Evolutionary conservation across 2,888 invertebrate genomes (phyloP).

Genomic region (Neoaliturus tenellus): DNA sequence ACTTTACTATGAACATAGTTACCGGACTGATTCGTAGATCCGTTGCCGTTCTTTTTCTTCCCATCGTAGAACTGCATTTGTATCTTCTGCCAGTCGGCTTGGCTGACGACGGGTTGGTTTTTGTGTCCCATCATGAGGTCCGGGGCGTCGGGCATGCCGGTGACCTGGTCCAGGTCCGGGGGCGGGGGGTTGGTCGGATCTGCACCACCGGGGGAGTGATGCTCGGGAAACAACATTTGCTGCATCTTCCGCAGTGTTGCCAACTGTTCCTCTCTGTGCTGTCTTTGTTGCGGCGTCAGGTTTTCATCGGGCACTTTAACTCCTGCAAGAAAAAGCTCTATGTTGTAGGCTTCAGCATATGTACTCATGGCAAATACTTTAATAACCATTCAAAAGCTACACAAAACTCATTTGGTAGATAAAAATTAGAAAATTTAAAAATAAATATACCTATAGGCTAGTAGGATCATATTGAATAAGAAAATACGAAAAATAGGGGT

Average conservation of each 20-base stretch:
- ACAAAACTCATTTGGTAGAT: too few relatives aligned
- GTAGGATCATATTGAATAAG: too few relatives aligned
- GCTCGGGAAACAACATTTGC: constrained; percentile 92
- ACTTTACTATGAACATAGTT: too few relatives aligned
- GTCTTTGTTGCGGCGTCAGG: constrained; percentile 96
- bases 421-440: too few relatives aligned
- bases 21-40: constrained; percentile 70
- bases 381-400: too few relatives aligned
- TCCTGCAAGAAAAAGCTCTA: constrained; percentile 73
- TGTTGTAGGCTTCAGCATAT: too few relatives aligned
- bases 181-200: constrained; percentile 54
- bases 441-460: too few relatives aligned
- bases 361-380: too few relatives aligned
- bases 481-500: too few relatives aligned
- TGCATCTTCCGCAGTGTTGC: constrained; percentile 95
- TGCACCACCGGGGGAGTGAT: constrained; percentile 68
- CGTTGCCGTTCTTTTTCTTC: constrained; percentile 78
- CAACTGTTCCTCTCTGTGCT: constrained; percentile 94
- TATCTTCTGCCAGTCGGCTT: constrained; percentile 87
- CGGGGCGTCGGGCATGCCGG: constrained; percentile 65
- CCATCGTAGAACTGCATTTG: constrained; percentile 91
- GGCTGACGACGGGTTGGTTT: constrained; percentile 68
- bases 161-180: constrained; percentile 70
- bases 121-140: constrained; percentile 65
- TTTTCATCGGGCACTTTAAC: constrained; percentile 97